Percentiles rank a stretch among this genome's conserved stretches.
These are phyloP conservation scores for Acanthurus lineatus DNA, from an alignment of 2,797 vertebrate genomes.

Conservation along the genomic window DNA sequence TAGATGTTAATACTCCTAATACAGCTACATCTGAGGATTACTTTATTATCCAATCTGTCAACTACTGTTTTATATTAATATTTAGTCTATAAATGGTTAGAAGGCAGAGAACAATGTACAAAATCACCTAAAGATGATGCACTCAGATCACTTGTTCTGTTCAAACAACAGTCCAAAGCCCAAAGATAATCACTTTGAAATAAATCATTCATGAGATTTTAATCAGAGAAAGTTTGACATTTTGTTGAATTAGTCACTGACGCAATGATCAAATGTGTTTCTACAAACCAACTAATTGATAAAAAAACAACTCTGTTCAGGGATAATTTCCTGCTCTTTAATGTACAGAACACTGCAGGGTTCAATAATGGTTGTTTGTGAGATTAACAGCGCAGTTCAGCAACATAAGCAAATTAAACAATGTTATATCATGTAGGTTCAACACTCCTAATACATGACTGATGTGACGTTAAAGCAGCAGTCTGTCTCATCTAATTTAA, in stretches of 20 bases:
- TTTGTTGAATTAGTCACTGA: background rate
- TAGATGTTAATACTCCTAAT: constrained; percentile 2
- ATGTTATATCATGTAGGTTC: background rate
- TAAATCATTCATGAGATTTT: background rate
- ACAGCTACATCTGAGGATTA: background rate
- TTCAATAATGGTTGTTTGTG: background rate
- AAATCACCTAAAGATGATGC: background rate
- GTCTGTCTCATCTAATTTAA: constrained; percentile 5
- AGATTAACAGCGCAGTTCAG: constrained; percentile 10
- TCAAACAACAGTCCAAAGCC: constrained; percentile 3
- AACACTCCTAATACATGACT: background rate
- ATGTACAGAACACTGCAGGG: background rate
- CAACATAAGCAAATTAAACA: background rate
- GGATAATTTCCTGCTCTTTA: too few species aligned
- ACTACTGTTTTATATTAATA: background rate
- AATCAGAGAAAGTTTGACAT: background rate
- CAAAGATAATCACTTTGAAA: background rate
- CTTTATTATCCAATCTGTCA: background rate
- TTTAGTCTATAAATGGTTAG: constrained; percentile 4
- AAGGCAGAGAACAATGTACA: background rate
- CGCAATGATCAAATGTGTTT: background rate
- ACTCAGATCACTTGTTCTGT: background rate
- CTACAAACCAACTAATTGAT: background rate
- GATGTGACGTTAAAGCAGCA: background rate
- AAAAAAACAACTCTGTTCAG: too few species aligned